Conservation (phyloP, 2,888 invertebrate species). For the Stomorhina lunata region DNA sequence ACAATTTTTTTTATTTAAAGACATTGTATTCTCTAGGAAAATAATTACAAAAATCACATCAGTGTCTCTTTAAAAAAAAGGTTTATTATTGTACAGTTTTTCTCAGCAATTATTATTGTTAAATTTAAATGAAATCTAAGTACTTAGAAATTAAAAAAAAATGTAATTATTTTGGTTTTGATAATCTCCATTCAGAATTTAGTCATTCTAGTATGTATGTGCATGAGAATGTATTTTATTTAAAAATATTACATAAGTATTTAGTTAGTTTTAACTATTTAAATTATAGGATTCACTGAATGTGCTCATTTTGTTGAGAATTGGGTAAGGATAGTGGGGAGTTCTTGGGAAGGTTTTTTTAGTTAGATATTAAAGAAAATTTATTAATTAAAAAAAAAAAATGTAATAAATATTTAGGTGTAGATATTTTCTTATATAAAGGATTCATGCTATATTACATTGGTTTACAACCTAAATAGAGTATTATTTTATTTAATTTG, state of each 20-base stretch:
- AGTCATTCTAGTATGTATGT: slow-evolving; percentile 20
- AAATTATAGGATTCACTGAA: slow-evolving; percentile 77
- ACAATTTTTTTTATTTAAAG: not conserved
- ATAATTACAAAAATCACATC: slow-evolving; percentile 29
- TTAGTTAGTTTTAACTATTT: slow-evolving; percentile 17
- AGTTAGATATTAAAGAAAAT: not conserved
- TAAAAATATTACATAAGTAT: slow-evolving; percentile 40
- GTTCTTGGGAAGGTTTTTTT: not conserved
- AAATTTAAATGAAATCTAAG: not conserved
- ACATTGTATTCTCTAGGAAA: not conserved
- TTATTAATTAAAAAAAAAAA: slow-evolving; percentile 3
- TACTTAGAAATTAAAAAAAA: not conserved
- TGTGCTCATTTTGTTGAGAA: slow-evolving; percentile 74
- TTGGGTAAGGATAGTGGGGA: not conserved
- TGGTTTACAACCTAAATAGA: slow-evolving; percentile 75
- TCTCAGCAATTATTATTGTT: not conserved
- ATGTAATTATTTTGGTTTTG: not conserved
- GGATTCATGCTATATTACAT: slow-evolving; percentile 60
- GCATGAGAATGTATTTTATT: not conserved
- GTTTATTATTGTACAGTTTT: slow-evolving; percentile 26
- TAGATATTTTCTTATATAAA: slow-evolving; percentile 41
- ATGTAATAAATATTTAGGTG: slow-evolving; percentile 17
- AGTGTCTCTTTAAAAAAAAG: slow-evolving; percentile 4
- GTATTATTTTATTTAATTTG: slow-evolving; percentile 58
- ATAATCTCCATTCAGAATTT: not conserved